Evolutionary conservation across 1,140 invertebrate species (phyloP).

Genomic region (Bombus cullumanus): DNA sequence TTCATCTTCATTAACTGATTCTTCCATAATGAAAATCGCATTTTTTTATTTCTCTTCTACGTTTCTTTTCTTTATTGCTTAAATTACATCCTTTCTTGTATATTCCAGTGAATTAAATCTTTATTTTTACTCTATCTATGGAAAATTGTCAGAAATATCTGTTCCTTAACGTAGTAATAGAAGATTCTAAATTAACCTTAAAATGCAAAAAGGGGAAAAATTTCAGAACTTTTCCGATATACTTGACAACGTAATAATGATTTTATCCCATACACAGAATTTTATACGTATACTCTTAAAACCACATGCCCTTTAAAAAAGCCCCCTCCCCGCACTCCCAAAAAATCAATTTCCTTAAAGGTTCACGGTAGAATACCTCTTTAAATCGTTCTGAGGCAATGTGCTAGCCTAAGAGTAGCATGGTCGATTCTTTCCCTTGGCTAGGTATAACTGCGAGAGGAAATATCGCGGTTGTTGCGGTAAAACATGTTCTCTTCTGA

Average conservation of each 20-base stretch:
- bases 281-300: neutral
- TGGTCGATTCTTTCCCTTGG: conserved; percentile 38
- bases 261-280: too few relatives aligned
- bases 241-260: neutral
- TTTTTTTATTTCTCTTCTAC: too few relatives aligned
- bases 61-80: too few relatives aligned
- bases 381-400: conserved; percentile 14
- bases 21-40: neutral
- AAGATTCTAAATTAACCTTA: neutral
- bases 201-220: neutral
- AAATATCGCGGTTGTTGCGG: conserved; percentile 67
- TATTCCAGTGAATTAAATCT: neutral
- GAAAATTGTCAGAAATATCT: neutral
- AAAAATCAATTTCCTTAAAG: neutral
- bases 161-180: too few relatives aligned
- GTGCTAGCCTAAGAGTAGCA: neutral
- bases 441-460: conserved; percentile 41
- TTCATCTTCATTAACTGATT: neutral
- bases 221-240: neutral
- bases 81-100: neutral
- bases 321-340: too few relatives aligned
- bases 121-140: neutral
- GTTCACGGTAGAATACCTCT: neutral
- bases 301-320: neutral
- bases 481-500: conserved; percentile 59